phyloP scores from a whole-genome alignment of 2,888 invertebrate genomes.

The Lithophane leautieri region DNA sequence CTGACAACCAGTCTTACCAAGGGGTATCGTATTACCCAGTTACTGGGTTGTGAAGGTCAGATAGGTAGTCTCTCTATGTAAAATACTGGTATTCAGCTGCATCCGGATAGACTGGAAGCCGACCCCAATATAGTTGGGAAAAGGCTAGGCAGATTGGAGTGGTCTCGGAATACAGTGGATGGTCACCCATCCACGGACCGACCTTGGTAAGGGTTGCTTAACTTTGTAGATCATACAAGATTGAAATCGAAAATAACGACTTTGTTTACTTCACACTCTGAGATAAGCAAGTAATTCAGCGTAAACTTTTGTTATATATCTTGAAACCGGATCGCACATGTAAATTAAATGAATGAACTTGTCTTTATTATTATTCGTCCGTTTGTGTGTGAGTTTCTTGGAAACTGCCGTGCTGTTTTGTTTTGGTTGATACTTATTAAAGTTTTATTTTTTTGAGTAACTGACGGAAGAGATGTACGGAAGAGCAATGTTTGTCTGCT shows the following conservation, averaged over 20 bases:
- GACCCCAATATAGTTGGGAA: too few relatives aligned
- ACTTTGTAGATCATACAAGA: neutral
- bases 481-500: too few relatives aligned
- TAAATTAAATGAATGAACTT: slow-evolving; percentile 33
- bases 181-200: neutral
- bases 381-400: slow-evolving; percentile 20
- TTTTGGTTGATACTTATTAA: slow-evolving; percentile 1
- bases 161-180: too few relatives aligned
- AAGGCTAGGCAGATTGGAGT: too few relatives aligned
- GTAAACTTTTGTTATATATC: slow-evolving; percentile 12
- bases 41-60: too few relatives aligned
- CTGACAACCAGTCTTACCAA: too few relatives aligned
- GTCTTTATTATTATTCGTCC: slow-evolving; percentile 28
- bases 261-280: neutral
- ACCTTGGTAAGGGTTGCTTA: neutral
- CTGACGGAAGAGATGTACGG: too few relatives aligned
- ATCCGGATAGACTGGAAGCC: too few relatives aligned
- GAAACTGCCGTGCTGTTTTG: slow-evolving; percentile 23
- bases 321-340: slow-evolving; percentile 34
- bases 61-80: too few relatives aligned
- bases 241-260: neutral
- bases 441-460: too few relatives aligned
- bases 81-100: too few relatives aligned
- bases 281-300: slow-evolving; percentile 5
- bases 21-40: too few relatives aligned